Evolutionary conservation across 1,140 invertebrate species (phyloP).

Genomic region (Leptinotarsa lineolata): DNA sequence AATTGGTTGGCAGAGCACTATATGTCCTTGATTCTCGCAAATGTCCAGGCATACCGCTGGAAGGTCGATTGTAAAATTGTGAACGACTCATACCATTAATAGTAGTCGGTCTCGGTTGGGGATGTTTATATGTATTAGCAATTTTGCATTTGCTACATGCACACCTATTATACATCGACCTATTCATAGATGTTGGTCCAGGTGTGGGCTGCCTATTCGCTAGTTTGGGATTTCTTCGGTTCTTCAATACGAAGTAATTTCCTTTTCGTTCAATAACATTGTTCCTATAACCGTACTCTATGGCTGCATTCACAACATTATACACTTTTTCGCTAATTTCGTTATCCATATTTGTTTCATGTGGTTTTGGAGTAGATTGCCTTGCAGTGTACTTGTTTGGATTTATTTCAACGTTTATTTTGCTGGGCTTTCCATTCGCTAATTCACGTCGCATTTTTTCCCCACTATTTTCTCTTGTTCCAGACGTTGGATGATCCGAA

Average conservation of each 20-base stretch:
- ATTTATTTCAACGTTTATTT: conserved; percentile 4
- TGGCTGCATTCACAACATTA: conserved; percentile 34
- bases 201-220: conserved; percentile 22
- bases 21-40: background rate
- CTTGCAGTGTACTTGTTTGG: conserved; percentile 26
- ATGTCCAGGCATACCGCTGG: background rate
- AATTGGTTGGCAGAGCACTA: background rate
- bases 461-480: conserved; percentile 25
- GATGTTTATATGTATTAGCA: background rate
- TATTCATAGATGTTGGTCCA: conserved; percentile 3
- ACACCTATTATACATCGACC: background rate
- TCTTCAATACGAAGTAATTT: conserved; percentile 33
- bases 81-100: background rate
- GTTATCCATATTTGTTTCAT: background rate
- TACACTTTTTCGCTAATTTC: conserved; percentile 32
- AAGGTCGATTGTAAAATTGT: background rate
- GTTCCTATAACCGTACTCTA: conserved; percentile 37
- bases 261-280: conserved; percentile 34
- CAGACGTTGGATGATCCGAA: background rate
- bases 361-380: background rate
- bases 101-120: background rate
- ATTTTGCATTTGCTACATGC: conserved; percentile 16
- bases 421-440: background rate
- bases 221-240: background rate
- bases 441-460: conserved; percentile 22